A percentile compares a stretch with the other conserved stretches of the same genome.
Evolutionary conservation across 2,888 invertebrate species (phyloP).

Genomic region (Platycnemis pennipes): DNA sequence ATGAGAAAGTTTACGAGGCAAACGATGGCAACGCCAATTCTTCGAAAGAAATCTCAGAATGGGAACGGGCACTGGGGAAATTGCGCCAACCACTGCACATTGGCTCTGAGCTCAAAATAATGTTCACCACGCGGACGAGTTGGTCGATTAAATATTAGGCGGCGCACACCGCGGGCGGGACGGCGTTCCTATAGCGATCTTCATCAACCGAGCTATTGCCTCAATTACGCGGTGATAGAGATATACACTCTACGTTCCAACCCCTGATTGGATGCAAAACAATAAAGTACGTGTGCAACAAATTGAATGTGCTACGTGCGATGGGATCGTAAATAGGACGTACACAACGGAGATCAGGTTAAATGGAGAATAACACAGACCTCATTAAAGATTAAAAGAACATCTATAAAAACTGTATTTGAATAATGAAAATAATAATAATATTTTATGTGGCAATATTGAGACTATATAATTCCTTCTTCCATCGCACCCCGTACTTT

Average conservation of each 20-base stretch:
- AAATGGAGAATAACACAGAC: no score
- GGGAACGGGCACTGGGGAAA: not conserved
- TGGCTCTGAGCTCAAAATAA: conserved; percentile 2
- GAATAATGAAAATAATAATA: no score
- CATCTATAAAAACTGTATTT: no score
- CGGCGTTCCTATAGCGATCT: not conserved
- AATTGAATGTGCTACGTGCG: not conserved
- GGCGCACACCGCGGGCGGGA: not conserved
- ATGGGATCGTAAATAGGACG: no score
- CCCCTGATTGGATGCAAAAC: not conserved
- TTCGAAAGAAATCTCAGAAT: not conserved
- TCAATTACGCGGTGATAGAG: conserved; percentile 32
- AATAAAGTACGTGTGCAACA: not conserved
- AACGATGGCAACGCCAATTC: not conserved
- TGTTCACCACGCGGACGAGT: not conserved
- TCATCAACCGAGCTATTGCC: not conserved
- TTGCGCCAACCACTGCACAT: not conserved
- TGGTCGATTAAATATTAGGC: not conserved
- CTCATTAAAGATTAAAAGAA: no score
- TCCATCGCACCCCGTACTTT: no score
- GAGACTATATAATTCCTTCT: no score
- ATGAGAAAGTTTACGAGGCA: not conserved
- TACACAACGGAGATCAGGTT: no score
- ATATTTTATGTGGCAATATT: no score
- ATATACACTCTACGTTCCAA: not conserved